A percentile compares a stretch with the other conserved stretches of the same genome.
Evolutionary conservation across 2,888 invertebrate genomes (phyloP).

Genomic region (Heliconius sara): DNA sequence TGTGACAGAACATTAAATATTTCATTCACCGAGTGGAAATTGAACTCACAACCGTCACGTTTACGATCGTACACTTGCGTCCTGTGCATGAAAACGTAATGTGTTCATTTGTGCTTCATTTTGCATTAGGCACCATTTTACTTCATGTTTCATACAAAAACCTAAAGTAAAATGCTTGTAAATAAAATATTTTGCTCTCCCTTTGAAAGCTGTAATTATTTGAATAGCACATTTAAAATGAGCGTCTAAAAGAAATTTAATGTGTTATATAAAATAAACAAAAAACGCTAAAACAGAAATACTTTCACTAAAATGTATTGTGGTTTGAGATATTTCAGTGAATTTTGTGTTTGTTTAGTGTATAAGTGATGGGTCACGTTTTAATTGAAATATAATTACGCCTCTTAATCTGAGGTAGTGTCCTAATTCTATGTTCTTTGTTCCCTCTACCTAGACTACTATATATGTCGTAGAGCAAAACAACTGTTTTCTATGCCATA

Average conservation of each 20-base stretch:
- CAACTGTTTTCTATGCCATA: too few relatives aligned
- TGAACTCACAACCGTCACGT: too few relatives aligned
- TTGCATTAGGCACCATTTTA: not conserved
- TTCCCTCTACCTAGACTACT: too few relatives aligned
- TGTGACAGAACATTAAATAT: too few relatives aligned
- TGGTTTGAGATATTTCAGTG: not conserved
- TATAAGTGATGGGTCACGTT: too few relatives aligned
- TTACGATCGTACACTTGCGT: too few relatives aligned
- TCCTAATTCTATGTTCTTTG: not conserved
- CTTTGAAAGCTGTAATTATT: constrained; percentile 11
- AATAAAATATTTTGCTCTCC: not conserved
- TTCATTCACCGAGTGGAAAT: too few relatives aligned
- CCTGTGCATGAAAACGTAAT: too few relatives aligned
- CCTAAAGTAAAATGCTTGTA: not conserved
- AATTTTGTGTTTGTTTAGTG: not conserved
- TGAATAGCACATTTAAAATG: constrained; percentile 4
- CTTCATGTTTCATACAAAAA: not conserved
- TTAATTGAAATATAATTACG: too few relatives aligned
- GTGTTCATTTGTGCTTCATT: too few relatives aligned
- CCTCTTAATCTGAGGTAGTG: not conserved
- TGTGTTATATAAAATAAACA: constrained; percentile 8
- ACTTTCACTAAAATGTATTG: constrained; percentile 47
- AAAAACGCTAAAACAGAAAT: constrained; percentile 23
- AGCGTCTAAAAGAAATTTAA: constrained; percentile 1
- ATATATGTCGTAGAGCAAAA: too few relatives aligned